Base-by-base conservation (phyloP, 35 echinoderm and acorn worm genomes). In the Apostichopus japonicus region DNA sequence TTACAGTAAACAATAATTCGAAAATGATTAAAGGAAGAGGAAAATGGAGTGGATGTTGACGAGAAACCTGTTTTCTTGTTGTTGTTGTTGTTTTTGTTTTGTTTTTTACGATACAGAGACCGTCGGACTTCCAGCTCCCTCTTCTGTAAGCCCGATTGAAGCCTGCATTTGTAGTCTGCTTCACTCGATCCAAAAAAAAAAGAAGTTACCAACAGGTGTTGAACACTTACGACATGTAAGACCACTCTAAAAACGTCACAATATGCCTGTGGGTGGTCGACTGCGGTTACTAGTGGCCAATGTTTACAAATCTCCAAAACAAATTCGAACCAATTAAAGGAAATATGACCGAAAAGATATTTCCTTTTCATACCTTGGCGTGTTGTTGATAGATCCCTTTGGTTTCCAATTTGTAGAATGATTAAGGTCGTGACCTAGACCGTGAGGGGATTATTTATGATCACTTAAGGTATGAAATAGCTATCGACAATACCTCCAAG, bases 301-400 rank as follows among this genome's bases (percentile, higher is more conserved):
- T 84, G 81, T 84, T 84, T 84, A 59, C 81, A 84, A 84, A 58
- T 84, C 81, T 84, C 81, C 81, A 84, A 84, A 84, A 84, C 81
- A 84, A 84, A 57, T 84, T 84, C 81, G 81, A 57, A 13, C 54
- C 81, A 84, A 84, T 84, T 84, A 84, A 58, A 84, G 81, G 81
- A 84, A 55, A 84, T 84, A 59, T 23, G 54, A 84, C 54, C 81
- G 81, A 22, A 57, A 84, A 80, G 33, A 84, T 84, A 56, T 59
- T 75, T 75, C n/a, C 81, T 54, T 23, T 58, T 84, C n/a, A 84
- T 58, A 55, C 55, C 55, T 54, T 15, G 51, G 51, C 55, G 19
- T 55, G 22, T 84, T 84, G 81, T 84, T 84, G 81, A 84, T 57
- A 19, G 81, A 84, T 84, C 17, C 54, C 54, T 84, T 84, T 84